Evolutionary conservation across 1,140 invertebrate genomes (phyloP).

Genomic region (Drosophila rufa): DNA sequence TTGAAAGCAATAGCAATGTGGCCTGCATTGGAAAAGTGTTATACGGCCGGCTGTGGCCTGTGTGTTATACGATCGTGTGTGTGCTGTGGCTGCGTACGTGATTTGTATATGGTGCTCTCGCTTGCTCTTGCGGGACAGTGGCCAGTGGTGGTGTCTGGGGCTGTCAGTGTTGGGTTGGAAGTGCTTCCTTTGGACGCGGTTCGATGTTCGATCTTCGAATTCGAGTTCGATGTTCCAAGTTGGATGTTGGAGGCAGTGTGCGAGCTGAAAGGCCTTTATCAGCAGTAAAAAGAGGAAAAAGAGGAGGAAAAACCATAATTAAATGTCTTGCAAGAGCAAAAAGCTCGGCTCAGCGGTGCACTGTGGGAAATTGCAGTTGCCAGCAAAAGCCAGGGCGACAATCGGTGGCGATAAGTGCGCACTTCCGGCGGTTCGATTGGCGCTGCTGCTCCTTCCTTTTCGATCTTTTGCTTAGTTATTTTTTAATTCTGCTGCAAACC

Average conservation of each 20-base stretch:
- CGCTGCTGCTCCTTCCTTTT: constrained; percentile 39
- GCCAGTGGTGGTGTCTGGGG: neutral
- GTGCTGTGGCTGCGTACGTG: constrained; percentile 24
- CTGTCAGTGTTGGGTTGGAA: neutral
- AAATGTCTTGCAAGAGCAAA: constrained; percentile 45
- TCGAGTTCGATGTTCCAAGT: constrained; percentile 63
- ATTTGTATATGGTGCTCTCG: constrained; percentile 74
- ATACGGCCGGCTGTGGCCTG: constrained; percentile 42
- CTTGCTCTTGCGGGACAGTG: constrained; percentile 28
- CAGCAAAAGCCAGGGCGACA: constrained; percentile 34
- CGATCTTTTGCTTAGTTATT: constrained; percentile 51
- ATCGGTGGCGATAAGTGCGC: constrained; percentile 74
- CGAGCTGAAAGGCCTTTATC: constrained; percentile 20
- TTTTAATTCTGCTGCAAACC: constrained; percentile 54
- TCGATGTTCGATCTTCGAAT: constrained; percentile 16
- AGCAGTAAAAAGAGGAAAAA: constrained; percentile 29
- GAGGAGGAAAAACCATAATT: constrained; percentile 59
- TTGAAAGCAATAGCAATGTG: constrained; percentile 62
- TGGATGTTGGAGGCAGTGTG: constrained; percentile 33
- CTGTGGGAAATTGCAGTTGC: constrained; percentile 68
- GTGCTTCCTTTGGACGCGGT: constrained; percentile 36
- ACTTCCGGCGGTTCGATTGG: constrained; percentile 65
- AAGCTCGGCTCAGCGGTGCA: constrained; percentile 5
- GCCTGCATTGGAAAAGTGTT: constrained; percentile 74
- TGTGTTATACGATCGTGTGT: constrained; percentile 65